Evolutionary conservation across 1,140 invertebrate genomes (phyloP), one percentile per base, ranked within the genome.

Genomic region (Bombus waltoni): DNA sequence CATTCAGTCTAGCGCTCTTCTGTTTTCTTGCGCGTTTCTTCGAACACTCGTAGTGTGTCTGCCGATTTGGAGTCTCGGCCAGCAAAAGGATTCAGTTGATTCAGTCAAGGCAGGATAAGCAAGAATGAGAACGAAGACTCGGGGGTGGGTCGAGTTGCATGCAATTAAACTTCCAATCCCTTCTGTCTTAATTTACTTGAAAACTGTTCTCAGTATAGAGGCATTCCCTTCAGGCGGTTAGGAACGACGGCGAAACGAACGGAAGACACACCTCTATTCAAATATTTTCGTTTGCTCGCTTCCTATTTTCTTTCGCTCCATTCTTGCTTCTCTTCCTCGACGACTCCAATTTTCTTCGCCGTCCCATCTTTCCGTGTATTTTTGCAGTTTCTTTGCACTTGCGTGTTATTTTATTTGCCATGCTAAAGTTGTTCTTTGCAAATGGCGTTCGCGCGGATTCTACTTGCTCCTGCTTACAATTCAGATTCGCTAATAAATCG

Each of bases 141-240:
- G 1, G 32, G 18, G 10, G 35, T 42, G 47, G 59, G 87, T 87
- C 90, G 81, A 93, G 87, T 81, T 94, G 92, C 92, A 94, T 92
- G 91, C 91, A 94, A 94, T 94, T 94, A 94, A 94, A 93, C 92
- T 93, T 93, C 91, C 90, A 93, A 91, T 93, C 89, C 87, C 91
- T 89, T 83, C 85, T 65, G 28, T 90, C 87, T 91, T 92, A 90
- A 91, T 90, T 91, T 89, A 77, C 73, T 76, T 22, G 72, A 65
- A 57, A 42, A 65, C 70, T 32, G 65, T 47, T 32, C 66, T 47
- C 53, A 68, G 77, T 85, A 90, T 92, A 85, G 82, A 73, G 73
- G 86, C 71, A 86, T 87, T 86, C 81, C 81, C 35, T 28, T 35
- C 40, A 22, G 65, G 32, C 28, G 28, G 25, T 28, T 62, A 44